Conservation (phyloP, 2,113 vertebrate genomes). For the Noctilio leporinus region DNA sequence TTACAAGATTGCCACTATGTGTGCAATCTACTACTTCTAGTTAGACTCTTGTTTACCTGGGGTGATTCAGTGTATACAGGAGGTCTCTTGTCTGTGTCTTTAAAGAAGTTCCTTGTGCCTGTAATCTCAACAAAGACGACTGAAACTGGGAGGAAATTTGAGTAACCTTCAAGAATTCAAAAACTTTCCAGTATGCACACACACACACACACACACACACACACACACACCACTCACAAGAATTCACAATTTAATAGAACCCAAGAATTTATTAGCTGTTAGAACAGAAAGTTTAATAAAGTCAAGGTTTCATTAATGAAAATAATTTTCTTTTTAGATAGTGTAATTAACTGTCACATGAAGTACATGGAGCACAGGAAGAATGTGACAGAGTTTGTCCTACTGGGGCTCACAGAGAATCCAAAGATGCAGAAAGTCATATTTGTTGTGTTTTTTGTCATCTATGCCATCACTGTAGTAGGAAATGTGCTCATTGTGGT, state of each 20-base stretch:
- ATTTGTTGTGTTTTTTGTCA: conserved; percentile 64
- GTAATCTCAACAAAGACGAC: no score
- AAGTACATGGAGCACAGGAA: conserved; percentile 39
- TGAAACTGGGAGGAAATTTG: background rate
- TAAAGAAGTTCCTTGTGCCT: background rate
- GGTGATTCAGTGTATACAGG: background rate
- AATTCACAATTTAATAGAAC: background rate
- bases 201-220: background rate
- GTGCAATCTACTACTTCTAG: background rate
- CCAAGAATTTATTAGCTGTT: background rate
- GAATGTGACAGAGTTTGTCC: conserved; percentile 60
- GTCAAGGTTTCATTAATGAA: background rate
- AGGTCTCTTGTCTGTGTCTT: background rate
- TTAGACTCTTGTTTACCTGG: background rate
- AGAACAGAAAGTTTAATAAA: background rate
- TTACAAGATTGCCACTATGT: background rate
- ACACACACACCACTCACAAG: background rate
- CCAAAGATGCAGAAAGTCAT: conserved; percentile 33
- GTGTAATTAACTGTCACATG: background rate
- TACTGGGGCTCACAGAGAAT: conserved; percentile 63
- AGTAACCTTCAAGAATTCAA: background rate
- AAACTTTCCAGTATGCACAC: background rate
- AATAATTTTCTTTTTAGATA: background rate
- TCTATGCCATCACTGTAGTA: conserved; percentile 60
- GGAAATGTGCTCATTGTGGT: conserved; percentile 68